These are phyloP conservation scores for Stercorarius parasiticus DNA, from an alignment of 2,113 vertebrate species.

Conservation along the genomic window DNA sequence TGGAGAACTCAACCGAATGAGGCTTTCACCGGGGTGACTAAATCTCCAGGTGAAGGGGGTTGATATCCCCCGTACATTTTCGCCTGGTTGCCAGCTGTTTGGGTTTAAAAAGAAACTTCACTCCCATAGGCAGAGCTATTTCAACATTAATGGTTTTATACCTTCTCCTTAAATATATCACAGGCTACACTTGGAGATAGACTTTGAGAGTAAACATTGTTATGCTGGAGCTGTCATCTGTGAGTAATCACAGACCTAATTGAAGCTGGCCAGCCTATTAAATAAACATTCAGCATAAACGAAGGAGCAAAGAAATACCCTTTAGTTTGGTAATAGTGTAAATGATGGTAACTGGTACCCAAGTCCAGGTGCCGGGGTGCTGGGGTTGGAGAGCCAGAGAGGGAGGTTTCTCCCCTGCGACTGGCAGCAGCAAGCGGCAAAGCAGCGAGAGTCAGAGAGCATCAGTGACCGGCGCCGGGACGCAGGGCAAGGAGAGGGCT, in stretches of 20 bases:
- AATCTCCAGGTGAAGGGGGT: neutral
- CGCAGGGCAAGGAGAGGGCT: neutral
- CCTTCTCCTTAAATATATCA: slow-evolving; percentile 42
- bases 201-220: slow-evolving; percentile 51
- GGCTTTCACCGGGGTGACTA: neutral
- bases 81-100: neutral
- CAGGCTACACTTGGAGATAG: slow-evolving; percentile 19
- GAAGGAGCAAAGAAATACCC: slow-evolving; percentile 52
- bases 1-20: neutral
- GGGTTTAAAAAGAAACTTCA: neutral
- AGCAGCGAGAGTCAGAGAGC: neutral
- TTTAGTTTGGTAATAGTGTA: slow-evolving; percentile 31
- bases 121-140: neutral
- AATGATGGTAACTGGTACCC: slow-evolving; percentile 8
- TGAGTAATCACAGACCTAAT: slow-evolving; percentile 62
- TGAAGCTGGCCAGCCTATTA: slow-evolving; percentile 64
- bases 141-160: slow-evolving; percentile 8
- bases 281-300: slow-evolving; percentile 58
- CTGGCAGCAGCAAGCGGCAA: neutral
- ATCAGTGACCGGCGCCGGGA: neutral
- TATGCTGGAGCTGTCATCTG: slow-evolving; percentile 56
- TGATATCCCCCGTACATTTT: neutral
- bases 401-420: neutral
- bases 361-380: neutral
- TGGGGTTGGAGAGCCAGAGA: neutral